Evolutionary conservation across 1,140 invertebrate species (phyloP), one percentile per base, ranked within the genome.

Genomic region (Lutraria rhynchaena): DNA sequence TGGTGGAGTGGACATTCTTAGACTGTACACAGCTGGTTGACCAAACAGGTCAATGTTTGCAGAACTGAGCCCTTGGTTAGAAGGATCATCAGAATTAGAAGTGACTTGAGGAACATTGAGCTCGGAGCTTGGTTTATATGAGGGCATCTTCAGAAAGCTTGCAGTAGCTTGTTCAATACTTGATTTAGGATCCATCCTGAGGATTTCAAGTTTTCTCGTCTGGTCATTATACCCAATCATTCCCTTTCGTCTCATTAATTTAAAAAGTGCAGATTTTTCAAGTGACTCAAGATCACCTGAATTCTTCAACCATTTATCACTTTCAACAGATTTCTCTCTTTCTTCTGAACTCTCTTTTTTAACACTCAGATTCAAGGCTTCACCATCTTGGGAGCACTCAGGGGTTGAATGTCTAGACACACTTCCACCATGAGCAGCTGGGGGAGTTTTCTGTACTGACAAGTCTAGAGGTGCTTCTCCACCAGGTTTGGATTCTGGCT

Each of bases 381-480:
- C 85, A 61, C 84, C 84, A 70, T 86, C 87, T 71, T 75, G 83
- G 41, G 65, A 63, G 58, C 61, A 61, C 55, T 63, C 73, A 29
- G 82, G 82, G n/a, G 83, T 46, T 41, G 83, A 70, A 37, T 78
- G 84, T 33, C 81, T 75, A 22, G 84, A 83, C 0, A 69, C 61
- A 67, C 87, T 86, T 29, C 85, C 82, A 27, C 87, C 84, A 80
- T 89, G 88, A 27, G 86, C 84, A n/a, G 83, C 85, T 1, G 87
- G 86, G 22, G 86, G 95, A 37, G 82, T 58, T 80, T 70, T 84
- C 83, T 96, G 97, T 2, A 96, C 95, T 3, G 96, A 97, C 61
- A 98, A 93, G 93, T 98, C 97, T 27, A 98, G 91, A 0, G 97
- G 97, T 90, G 97, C 83, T 46, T 88, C 89, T 24, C 77, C 82